Base-by-base conservation (phyloP, 2,888 invertebrate species). In the Galerucella pusilla region DNA sequence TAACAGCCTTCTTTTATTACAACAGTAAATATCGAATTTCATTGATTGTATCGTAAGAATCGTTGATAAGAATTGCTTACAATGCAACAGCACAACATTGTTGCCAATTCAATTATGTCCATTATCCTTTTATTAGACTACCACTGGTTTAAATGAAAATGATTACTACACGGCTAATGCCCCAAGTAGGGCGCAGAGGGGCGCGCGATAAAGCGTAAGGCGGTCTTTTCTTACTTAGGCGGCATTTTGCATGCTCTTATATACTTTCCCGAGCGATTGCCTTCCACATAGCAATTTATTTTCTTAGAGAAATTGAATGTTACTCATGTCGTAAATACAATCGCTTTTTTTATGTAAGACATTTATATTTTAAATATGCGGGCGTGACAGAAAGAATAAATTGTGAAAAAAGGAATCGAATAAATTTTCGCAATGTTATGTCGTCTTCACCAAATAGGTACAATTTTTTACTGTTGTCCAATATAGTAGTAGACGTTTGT, bases 141-240 rank as follows among this genome's bases (percentile, higher is more conserved):
- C 57, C 57, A 57, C 57, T 57, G 57, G 57, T 57, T 57, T 57
- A 16, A 57, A 57, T 49, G 52, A 66, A 49, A 66, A 66, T 49
- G 52, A 66, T 52, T 66, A 66, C 28, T 49, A 66, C 52, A 66
- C 52, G 66, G 66, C 66, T 52, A 66, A 52, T 66, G 66, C 66
- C 66, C 49, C 66, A 25, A 49, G 20, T 66, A 46, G 49, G 49
- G 49, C 49, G 66, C 66, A 66, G 57, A 57, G 57, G 57, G 57
- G 57, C 57, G 57, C 57, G 57, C 57, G 57, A 57, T 57, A 57
- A 57, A 57, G 20, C 57, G 57, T 20, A 66, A 49, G 66, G 66
- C 66, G 66, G 64, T 45, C 64, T 64, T 64, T 64, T 64, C 45
- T 45, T 57, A 57, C 57, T 57, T 57, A 57, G 57, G 57, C 57